A percentile compares a stretch with the other conserved stretches of the same genome.
These are phyloP conservation scores for Cecropterus lyciades DNA, from an alignment of 1,140 invertebrate genomes.

Conservation along the genomic window DNA sequence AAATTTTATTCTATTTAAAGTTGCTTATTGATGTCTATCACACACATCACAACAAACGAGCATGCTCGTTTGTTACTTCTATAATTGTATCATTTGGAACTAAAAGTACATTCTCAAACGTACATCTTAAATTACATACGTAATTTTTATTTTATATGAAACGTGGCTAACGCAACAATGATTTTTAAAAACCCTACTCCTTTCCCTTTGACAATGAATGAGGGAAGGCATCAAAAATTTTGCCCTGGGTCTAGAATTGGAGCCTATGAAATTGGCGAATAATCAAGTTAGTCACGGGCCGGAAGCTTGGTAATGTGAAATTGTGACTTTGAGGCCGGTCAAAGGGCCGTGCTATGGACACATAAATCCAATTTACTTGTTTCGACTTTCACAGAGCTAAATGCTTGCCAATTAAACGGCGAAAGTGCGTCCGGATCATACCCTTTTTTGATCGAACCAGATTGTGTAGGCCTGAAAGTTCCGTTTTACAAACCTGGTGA, in stretches of 20 bases:
- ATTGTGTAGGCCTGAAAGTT: neutral
- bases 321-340: constrained; percentile 65
- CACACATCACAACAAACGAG: too few relatives aligned
- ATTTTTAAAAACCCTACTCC: neutral
- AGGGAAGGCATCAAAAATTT: constrained; percentile 13
- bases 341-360: constrained; percentile 59
- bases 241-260: constrained; percentile 37
- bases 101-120: too few relatives aligned
- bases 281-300: constrained; percentile 66
- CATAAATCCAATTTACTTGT: constrained; percentile 74
- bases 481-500: too few relatives aligned
- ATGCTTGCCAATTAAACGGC: constrained; percentile 74
- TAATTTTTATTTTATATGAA: too few relatives aligned
- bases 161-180: neutral
- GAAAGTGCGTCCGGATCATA: constrained; percentile 56
- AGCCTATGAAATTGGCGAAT: constrained; percentile 56
- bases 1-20: too few relatives aligned
- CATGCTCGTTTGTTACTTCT: too few relatives aligned
- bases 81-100: too few relatives aligned
- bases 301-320: constrained; percentile 64
- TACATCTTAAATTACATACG: too few relatives aligned
- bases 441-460: constrained; percentile 37
- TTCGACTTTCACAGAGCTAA: constrained; percentile 71
- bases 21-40: too few relatives aligned
- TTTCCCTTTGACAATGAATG: too few relatives aligned